Evolutionary conservation across 2,113 vertebrate genomes (phyloP).

Genomic region (Ovibos moschatus): DNA sequence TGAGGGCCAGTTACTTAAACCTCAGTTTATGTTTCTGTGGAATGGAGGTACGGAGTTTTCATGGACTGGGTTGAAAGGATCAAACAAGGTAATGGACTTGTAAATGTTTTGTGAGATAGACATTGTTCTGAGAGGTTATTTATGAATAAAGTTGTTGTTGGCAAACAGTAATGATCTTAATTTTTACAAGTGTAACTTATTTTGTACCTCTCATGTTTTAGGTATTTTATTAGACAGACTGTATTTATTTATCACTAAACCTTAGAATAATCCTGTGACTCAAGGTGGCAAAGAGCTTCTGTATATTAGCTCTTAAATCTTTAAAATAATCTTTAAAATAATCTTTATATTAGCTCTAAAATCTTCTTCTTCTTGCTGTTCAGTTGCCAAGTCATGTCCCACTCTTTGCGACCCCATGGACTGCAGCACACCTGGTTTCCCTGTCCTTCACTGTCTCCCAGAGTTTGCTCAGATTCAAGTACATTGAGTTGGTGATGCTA

Average conservation of each 20-base stretch:
- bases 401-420: background rate
- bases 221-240: background rate
- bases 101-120: background rate
- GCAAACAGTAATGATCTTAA: background rate
- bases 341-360: background rate
- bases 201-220: background rate
- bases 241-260: background rate
- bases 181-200: background rate
- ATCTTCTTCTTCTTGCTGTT: background rate
- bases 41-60: background rate
- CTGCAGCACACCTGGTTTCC: background rate
- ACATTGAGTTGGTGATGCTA: background rate
- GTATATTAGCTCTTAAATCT: background rate
- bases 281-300: background rate
- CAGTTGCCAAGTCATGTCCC: background rate
- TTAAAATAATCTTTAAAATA: background rate
- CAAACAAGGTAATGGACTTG: background rate
- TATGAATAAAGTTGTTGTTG: background rate
- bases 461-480: background rate
- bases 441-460: background rate
- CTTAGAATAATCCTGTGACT: background rate
- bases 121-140: background rate
- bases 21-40: background rate
- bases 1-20: background rate
- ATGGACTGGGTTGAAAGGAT: background rate